phyloP scores from a whole-genome alignment of 1,140 invertebrate genomes.

The Habropoda laboriosa region DNA sequence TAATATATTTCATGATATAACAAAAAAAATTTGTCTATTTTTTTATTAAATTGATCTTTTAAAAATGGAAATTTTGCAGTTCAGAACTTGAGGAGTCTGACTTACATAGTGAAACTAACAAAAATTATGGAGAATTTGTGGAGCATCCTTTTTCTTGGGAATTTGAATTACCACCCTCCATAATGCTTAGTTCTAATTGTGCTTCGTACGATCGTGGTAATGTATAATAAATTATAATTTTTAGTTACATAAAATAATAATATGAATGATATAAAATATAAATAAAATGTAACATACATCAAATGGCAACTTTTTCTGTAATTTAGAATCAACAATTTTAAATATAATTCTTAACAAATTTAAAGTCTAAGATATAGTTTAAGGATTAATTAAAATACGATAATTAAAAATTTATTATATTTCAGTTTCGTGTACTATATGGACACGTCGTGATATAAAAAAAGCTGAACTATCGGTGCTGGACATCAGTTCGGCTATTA shows the following conservation, averaged over 20 bases:
- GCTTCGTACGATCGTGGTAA: conserved; percentile 88
- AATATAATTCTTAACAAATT: too few species aligned
- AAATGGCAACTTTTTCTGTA: too few species aligned
- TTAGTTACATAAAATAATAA: not conserved
- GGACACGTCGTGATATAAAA: conserved; percentile 93
- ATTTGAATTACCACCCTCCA: conserved; percentile 88
- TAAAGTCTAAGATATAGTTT: not conserved
- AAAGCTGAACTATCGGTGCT: conserved; percentile 96
- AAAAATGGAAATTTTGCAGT: conserved; percentile 73
- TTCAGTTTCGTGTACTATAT: conserved; percentile 96
- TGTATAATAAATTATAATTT: conserved; percentile 45
- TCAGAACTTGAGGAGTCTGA: conserved; percentile 87
- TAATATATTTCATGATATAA: not conserved
- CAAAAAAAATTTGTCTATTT: not conserved
- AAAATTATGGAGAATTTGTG: conserved; percentile 80
- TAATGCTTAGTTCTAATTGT: conserved; percentile 87
- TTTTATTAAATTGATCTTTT: conserved; percentile 16
- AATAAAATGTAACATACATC: too few species aligned
- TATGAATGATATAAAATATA: not conserved
- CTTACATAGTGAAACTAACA: conserved; percentile 79
- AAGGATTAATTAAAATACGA: not conserved
- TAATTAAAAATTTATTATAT: conserved; percentile 33
- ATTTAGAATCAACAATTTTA: too few species aligned
- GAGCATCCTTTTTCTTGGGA: conserved; percentile 88
- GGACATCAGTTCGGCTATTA: conserved; percentile 96